Evolutionary conservation across 2,113 vertebrate genomes (phyloP).

Genomic region (Oostethus manadensis): DNA sequence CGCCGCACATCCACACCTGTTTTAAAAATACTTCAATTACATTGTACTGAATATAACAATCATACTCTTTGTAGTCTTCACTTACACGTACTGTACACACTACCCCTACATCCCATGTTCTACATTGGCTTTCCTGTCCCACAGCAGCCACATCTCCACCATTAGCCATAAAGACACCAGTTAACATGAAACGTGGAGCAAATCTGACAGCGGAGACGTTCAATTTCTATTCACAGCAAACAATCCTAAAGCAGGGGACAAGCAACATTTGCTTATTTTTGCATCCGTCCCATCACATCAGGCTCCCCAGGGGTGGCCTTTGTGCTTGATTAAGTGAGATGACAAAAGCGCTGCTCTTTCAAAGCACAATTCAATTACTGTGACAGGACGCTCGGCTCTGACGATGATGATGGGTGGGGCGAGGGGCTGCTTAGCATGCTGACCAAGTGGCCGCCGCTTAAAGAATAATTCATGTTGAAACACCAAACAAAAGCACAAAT

Average conservation of each 20-base stretch:
- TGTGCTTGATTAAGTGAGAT: slow-evolving; percentile 56
- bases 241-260: not conserved
- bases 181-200: slow-evolving; percentile 5
- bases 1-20: slow-evolving; percentile 73
- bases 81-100: no score
- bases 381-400: slow-evolving; percentile 11
- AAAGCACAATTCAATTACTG: slow-evolving; percentile 53
- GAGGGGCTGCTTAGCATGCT: slow-evolving; percentile 9
- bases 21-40: no score
- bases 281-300: slow-evolving; percentile 37
- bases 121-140: no score
- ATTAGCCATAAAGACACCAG: no score
- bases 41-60: no score
- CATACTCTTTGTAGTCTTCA: no score
- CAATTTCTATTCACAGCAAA: slow-evolving; percentile 11
- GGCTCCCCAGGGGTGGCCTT: slow-evolving; percentile 17
- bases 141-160: no score
- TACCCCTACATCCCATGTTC: no score
- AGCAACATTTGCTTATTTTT: slow-evolving; percentile 4
- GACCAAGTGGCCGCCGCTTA: slow-evolving; percentile 16
- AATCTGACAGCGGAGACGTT: slow-evolving; percentile 7
- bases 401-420: not conserved
- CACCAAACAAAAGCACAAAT: slow-evolving; percentile 45
- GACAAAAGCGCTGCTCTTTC: slow-evolving; percentile 43
- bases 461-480: slow-evolving; percentile 45